Base-by-base conservation (phyloP, 2,797 vertebrate species). In the Enteromius thamalakanensis region DNA sequence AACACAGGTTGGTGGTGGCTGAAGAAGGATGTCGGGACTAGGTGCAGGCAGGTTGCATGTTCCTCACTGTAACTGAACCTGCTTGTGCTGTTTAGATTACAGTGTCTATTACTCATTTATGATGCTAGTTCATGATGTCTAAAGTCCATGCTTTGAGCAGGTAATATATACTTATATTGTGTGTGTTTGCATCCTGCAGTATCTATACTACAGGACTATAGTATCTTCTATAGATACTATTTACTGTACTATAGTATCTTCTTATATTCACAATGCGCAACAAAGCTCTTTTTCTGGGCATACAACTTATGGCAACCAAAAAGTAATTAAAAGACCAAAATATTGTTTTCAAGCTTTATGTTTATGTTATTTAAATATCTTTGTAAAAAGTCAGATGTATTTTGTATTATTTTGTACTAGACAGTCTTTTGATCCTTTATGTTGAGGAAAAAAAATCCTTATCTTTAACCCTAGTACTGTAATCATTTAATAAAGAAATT, bases 51-150 rank as follows among this genome's bases (percentile, higher is more conserved):
- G 10, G 9, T 45, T 65, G 42, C 58, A 40, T 51, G 45, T 49
- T 32, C 32, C 49, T 49, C 6, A 55, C 37, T 64, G 34, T 55
- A 23, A 76, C 40, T 53, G 62, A 65, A 69, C 23, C 17, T 84
- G 81, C 49, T 51, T 62, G 32, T 62, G 23, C 55, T 76, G 40
- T 40, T 40, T 80, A 15, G 71, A 64, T 67, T 79, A 75, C 29
- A 75, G 29, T 67, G 55, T 40, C 10, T 84, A 75, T 90, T 87
- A 90, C 86, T 89, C 88, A 90, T 88, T 88, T 87, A 87, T 76
- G 51, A 74, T 72, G 70, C 21, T 23, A 79, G 55, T 67, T 72
- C 23, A 55, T 58, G 23, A 68, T 32, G 53, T 87, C 67, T 47
- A 75, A 71, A 83, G 70, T 62, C 49, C 76, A n/a, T 84, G 47